A percentile compares a stretch with the other conserved stretches of the same genome.
phyloP scores from a whole-genome alignment of 2,113 vertebrate species.

The Rhinoderma darwinii region DNA sequence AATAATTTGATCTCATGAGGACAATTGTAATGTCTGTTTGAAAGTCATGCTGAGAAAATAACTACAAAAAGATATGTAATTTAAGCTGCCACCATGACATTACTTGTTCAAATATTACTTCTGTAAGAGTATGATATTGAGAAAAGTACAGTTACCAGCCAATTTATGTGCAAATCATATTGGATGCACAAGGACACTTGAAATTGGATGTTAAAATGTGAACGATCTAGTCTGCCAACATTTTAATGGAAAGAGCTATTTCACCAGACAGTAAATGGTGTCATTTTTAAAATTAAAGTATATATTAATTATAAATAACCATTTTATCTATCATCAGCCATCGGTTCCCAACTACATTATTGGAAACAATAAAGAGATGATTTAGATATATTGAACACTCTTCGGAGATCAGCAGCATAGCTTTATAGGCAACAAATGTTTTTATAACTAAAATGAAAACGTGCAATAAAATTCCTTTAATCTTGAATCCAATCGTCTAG shows the following conservation, averaged over 20 bases:
- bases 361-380: background rate
- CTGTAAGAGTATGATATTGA: slow-evolving; percentile 1
- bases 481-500: too few relatives aligned
- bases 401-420: background rate
- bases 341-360: background rate
- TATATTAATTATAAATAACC: slow-evolving; percentile 3
- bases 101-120: slow-evolving; percentile 12
- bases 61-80: slow-evolving; percentile 33
- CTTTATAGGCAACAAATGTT: background rate
- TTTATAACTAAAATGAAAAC: background rate
- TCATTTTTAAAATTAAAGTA: slow-evolving; percentile 28
- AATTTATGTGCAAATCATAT: slow-evolving; percentile 16
- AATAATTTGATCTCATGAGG: slow-evolving; percentile 8
- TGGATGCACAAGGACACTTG: slow-evolving; percentile 15
- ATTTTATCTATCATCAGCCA: background rate
- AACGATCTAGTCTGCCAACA: slow-evolving; percentile 21
- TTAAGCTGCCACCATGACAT: slow-evolving; percentile 38
- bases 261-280: background rate
- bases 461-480: too few relatives aligned
- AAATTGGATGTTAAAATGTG: slow-evolving; percentile 30
- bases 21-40: slow-evolving; percentile 9
- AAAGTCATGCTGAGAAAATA: slow-evolving; percentile 4
- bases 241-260: slow-evolving; percentile 23
- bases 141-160: slow-evolving; percentile 10
- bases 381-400: background rate